Base-by-base conservation (phyloP, 2,888 invertebrate genomes). In the Pheosia tremula region DNA sequence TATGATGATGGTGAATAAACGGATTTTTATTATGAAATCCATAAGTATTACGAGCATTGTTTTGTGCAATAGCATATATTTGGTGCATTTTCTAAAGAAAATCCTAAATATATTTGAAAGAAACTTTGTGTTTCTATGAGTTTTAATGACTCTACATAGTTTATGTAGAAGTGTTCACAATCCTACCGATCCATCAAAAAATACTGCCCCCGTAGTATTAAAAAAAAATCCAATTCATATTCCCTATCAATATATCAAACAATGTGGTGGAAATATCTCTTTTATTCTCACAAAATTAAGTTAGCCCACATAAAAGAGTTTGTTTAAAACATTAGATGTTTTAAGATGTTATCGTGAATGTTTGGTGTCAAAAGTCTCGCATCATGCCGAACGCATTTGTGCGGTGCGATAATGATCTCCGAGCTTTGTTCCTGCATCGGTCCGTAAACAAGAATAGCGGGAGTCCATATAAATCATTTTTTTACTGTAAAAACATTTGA, bases 331-430 rank as follows among this genome's bases (percentile, higher is more conserved):
- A 93, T 93, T 93, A 93, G 92, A 80, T 83, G 85, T 89, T 91
- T 89, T 90, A 84, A 91, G 93, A 93, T 93, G 79, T 89, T 93
- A 93, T 93, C 93, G 74, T 13, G 62, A 41, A 71, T 90, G 88
- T 93, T 90, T 93, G 92, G 92, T 93, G 93, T 93, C 93, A 93
- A 91, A 93, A 92, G 80, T 91, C 91, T 91, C 93, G 88, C 92
- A 90, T 93, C 93, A 93, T 90, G 91, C 91, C 81, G 92, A 89
- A 90, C 84, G 75, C 90, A 92, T 91, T 92, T 91, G 83, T 81
- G 82, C 75, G 74, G 68, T 68, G 68, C 69, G 93, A 93, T 93
- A 91, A 67, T 59, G 80, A 92, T 91, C 92, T 88, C 63, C 71
- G 70, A 73, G 82, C 87, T 91, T 93, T 93, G 88, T 89, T 88